Evolutionary conservation across 2,113 vertebrate species (phyloP).

Genomic region (Tamias sibiricus): DNA sequence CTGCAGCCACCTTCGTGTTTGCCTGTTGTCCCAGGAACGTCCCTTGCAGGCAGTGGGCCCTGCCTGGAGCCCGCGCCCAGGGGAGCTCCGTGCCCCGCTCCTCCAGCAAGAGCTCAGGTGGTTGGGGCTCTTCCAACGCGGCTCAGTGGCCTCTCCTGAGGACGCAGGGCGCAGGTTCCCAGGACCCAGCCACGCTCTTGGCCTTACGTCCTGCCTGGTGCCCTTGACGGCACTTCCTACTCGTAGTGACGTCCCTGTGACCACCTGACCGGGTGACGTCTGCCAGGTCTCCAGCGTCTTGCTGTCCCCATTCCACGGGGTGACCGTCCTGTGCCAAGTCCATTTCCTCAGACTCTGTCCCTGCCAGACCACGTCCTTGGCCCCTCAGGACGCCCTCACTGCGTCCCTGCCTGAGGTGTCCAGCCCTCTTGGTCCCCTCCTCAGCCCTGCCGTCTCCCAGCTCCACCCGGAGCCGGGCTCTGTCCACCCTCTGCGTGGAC

Average conservation of each 20-base stretch:
- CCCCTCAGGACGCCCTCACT: no score
- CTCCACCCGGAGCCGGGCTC: not conserved
- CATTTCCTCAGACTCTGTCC: fast-evolving
- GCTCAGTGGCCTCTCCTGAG: fast-evolving
- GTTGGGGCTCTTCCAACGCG: not conserved
- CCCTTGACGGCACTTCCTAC: fast-evolving
- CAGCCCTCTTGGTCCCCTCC: not conserved
- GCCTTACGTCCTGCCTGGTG: fast-evolving
- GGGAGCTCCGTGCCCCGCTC: not conserved
- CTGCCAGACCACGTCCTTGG: no score
- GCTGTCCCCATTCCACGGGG: not conserved
- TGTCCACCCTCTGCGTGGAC: no score
- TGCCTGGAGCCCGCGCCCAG: fast-evolving
- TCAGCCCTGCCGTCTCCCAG: fast-evolving
- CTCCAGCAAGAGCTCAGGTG: fast-evolving
- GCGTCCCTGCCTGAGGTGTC: not conserved
- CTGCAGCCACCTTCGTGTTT: fast-evolving
- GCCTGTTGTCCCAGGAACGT: fast-evolving
- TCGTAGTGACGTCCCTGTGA: fast-evolving
- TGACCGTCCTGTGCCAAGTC: fast-evolving
- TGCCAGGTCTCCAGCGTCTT: fast-evolving
- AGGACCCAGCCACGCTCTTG: fast-evolving
- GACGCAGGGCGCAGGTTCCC: fast-evolving
- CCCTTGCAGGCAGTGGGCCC: not conserved
- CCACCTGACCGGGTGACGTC: not conserved